Base-by-base conservation (phyloP, 2,888 invertebrate species). In the Sphaerophoria rueppellii region DNA sequence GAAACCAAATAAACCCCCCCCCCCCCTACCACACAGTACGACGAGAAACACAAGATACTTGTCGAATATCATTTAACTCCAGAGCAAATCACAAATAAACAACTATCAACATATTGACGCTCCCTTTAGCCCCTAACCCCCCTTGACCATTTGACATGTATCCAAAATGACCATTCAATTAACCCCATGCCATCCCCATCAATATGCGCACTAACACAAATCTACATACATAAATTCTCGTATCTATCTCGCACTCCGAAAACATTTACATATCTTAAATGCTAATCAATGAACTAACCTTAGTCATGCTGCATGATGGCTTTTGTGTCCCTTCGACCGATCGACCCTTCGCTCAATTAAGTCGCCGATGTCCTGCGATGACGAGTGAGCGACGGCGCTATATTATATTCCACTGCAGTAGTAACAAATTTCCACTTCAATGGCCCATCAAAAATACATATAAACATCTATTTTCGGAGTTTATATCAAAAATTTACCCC, bases 241-340 rank as follows among this genome's bases (percentile, higher is more conserved):
- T 63, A 65, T 50, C 48, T 48, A 55, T 37, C 54, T 58, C 54
- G 50, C 43, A 43, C 73, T 54, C 73, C 24, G 24, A 24, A 34
- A 32, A 37, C 74, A 74, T 60, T 71, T 73, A 67, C 70, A 55
- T 58, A 65, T 76, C 73, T 72, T 67, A 70, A 85, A 85, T 73
- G 85, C 85, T 85, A 85, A 85, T 85, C 85, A 81, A 85, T 85
- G 80, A 72, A 85, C 83, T 79, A 71, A 50, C 61, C 58, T 48
- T 57, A 75, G 52, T 37, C 32, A n/a, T 57, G 43, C 40, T 1
- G 9, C 40, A 0, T 3, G 52, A 40, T 11, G 14, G 35, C 65
- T 48, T 65, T 65, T 65, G 65, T 58, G n/a, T 69, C 69, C 43
- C 9, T 43, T 43, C 4, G 43, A 40, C 40, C 65, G 48, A 37